These are phyloP conservation scores for Chrysoperla carnea DNA, from an alignment of 1,140 invertebrate genomes.

Conservation along the genomic window DNA sequence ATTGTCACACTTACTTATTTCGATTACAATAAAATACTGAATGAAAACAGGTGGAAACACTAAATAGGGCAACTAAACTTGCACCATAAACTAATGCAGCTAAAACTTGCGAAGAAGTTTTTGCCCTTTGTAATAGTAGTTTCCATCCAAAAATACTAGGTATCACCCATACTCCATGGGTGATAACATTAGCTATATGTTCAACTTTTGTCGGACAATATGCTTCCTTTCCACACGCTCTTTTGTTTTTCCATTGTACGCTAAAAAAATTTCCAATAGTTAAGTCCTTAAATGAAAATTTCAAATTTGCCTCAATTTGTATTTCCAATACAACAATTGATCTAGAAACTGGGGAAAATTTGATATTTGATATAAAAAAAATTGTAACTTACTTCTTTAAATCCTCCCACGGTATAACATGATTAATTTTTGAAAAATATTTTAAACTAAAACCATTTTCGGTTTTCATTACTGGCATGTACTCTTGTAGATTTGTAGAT, in stretches of 20 bases:
- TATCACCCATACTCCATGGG: conserved; percentile 73
- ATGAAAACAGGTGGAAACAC: conserved; percentile 81
- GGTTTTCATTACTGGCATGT: too few species aligned
- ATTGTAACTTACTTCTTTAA: conserved; percentile 9
- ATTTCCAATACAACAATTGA: too few species aligned
- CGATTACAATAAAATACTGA: conserved; percentile 61
- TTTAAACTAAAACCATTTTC: too few species aligned
- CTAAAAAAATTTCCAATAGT: conserved; percentile 22
- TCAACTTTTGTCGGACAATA: conserved; percentile 64
- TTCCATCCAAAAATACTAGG: conserved; percentile 59
- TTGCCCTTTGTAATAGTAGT: conserved; percentile 54
- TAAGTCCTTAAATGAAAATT: too few species aligned
- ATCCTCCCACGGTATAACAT: conserved; percentile 8
- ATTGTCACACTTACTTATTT: conserved; percentile 35
- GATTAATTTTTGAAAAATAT: conserved; percentile 4
- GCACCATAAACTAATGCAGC: conserved; percentile 73
- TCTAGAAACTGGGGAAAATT: too few species aligned
- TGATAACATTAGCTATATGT: conserved; percentile 79
- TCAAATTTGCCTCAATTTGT: too few species aligned
- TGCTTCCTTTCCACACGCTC: conserved; percentile 38
- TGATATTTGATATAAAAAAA: neutral
- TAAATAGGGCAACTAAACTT: conserved; percentile 71
- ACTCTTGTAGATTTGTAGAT: too few species aligned
- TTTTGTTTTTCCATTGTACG: conserved; percentile 48
- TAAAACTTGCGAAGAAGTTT: conserved; percentile 51